phyloP scores from a whole-genome alignment of 2,113 vertebrate species.

The Nibea albiflora region DNA sequence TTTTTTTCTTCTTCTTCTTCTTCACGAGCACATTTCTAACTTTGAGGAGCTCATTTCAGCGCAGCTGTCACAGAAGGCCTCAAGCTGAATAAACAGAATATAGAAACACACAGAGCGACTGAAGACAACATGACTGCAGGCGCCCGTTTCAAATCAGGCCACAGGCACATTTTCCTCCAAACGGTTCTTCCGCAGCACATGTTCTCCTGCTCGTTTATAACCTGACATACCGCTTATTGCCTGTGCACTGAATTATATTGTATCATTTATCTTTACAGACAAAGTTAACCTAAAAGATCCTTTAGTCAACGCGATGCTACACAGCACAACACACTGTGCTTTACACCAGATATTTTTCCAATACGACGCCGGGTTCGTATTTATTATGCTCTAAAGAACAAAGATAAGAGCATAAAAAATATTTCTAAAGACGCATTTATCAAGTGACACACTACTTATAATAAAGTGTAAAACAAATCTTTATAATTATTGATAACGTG shows the following conservation, averaged over 20 bases:
- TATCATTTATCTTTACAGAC: constrained; percentile 47
- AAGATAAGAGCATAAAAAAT: neutral
- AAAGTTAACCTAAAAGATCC: constrained; percentile 22
- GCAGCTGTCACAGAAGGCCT: constrained; percentile 70
- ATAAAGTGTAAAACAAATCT: constrained; percentile 1
- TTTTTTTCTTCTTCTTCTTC: constrained; percentile 33
- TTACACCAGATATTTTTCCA: neutral
- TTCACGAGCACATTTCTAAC: constrained; percentile 46
- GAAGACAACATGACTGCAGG: constrained; percentile 62
- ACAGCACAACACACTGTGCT: neutral
- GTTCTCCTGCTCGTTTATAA: constrained; percentile 15
- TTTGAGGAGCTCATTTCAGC: constrained; percentile 61
- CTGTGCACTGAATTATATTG: constrained; percentile 19
- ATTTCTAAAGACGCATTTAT: neutral
- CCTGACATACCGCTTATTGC: constrained; percentile 24
- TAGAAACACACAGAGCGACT: constrained; percentile 46
- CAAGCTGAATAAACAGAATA: constrained; percentile 70
- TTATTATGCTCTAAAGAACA: neutral
- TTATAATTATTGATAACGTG: neutral
- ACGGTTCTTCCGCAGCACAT: constrained; percentile 14
- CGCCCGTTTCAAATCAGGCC: constrained; percentile 57
- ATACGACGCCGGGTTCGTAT: neutral
- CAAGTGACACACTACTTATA: neutral
- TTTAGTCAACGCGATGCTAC: neutral
- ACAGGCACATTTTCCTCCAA: constrained; percentile 30